A percentile compares a stretch with the other conserved stretches of the same genome.
Evolutionary conservation across 2,888 invertebrate genomes (phyloP).

Genomic region (Lithophane ornitopus): DNA sequence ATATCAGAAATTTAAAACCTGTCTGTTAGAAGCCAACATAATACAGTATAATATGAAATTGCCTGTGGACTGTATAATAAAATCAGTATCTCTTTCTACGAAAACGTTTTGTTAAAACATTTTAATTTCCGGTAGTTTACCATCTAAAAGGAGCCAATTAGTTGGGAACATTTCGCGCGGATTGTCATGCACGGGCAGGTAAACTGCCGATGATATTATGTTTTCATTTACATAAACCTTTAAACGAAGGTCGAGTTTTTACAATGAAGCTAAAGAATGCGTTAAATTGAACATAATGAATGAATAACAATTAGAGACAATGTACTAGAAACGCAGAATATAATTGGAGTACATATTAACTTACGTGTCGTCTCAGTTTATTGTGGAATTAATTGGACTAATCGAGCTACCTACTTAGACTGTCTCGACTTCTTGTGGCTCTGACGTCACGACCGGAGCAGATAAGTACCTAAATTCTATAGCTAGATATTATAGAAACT

Average conservation of each 20-base stretch:
- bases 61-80: constrained; percentile 1
- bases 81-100: constrained; percentile 33
- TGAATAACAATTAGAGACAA: constrained; percentile 32
- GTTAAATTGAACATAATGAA: constrained; percentile 17
- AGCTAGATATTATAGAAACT: background rate
- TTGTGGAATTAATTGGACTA: constrained; percentile 61
- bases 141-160: constrained; percentile 30
- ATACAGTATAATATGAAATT: constrained; percentile 13
- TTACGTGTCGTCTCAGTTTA: constrained; percentile 47
- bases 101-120: constrained; percentile 35
- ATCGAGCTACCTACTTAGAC: constrained; percentile 57
- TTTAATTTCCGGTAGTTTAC: constrained; percentile 45
- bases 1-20: constrained; percentile 31
- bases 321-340: constrained; percentile 29
- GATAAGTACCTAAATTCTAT: constrained; percentile 11
- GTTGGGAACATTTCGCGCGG: constrained; percentile 20
- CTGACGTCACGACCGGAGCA: constrained; percentile 31
- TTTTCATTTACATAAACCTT: constrained; percentile 6
- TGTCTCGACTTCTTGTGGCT: constrained; percentile 38
- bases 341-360: constrained; percentile 42
- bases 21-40: constrained; percentile 28
- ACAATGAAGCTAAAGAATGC: constrained; percentile 14
- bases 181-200: background rate
- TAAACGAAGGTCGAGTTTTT: background rate
- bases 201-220: constrained; percentile 7